These are phyloP conservation scores for Lepidothrix coronata DNA, from an alignment of 2,113 vertebrate genomes.

Conservation along the genomic window DNA sequence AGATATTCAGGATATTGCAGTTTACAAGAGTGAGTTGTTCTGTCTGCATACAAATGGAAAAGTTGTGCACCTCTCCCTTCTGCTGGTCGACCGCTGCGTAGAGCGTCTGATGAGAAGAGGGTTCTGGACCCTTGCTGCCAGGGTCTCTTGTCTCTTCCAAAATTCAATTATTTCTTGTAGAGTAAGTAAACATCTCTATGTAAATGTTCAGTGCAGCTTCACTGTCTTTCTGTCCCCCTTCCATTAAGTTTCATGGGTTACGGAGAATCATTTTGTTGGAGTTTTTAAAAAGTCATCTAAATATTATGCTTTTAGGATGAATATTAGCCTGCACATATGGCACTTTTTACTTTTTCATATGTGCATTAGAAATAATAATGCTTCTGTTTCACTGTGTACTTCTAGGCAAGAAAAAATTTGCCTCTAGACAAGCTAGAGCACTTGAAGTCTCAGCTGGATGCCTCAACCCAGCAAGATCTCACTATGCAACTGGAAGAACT, in stretches of 20 bases:
- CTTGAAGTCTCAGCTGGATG: slow-evolving; percentile 86
- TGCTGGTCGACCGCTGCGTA: slow-evolving; percentile 87
- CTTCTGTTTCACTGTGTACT: not conserved
- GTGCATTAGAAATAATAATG: not conserved
- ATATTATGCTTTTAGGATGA: not conserved
- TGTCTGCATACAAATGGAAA: slow-evolving; percentile 88
- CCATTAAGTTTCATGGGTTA: not conserved
- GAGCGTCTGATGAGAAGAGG: slow-evolving; percentile 90
- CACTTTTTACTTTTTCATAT: not conserved
- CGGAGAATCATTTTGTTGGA: not conserved
- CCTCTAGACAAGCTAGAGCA: slow-evolving; percentile 90
- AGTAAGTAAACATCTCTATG: slow-evolving; percentile 71
- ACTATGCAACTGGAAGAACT: slow-evolving; percentile 85
- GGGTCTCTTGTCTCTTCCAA: slow-evolving; percentile 89
- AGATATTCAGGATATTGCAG: slow-evolving; percentile 89
- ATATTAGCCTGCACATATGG: not conserved
- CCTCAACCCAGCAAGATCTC: slow-evolving; percentile 77
- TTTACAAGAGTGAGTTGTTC: slow-evolving; percentile 89
- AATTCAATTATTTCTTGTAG: slow-evolving; percentile 80
- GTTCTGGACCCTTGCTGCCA: slow-evolving; percentile 84
- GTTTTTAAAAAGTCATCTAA: not conserved
- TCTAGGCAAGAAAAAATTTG: slow-evolving; percentile 88
- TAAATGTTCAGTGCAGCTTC: not conserved
- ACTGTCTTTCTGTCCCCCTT: not conserved
- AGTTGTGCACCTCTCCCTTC: slow-evolving; percentile 86